Conservation (phyloP, 2,113 vertebrate species). For the Albula goreensis region DNA sequence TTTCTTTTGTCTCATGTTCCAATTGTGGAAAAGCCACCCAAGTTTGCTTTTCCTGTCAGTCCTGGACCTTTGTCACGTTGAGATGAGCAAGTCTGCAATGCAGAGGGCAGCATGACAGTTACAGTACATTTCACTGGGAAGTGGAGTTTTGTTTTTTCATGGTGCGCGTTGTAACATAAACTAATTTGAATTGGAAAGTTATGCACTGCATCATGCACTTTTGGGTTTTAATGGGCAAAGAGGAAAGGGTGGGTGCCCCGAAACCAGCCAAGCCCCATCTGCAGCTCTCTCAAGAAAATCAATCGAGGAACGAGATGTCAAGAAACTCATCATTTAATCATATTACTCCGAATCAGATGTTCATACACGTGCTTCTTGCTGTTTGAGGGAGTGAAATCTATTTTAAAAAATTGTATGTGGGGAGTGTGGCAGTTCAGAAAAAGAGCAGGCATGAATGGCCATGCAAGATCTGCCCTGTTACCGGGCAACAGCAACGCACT, state of each 20-base stretch:
- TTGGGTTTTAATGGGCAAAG: background rate
- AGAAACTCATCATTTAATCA: constrained; percentile 64
- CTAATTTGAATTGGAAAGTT: background rate
- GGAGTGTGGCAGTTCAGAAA: background rate
- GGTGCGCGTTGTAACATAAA: no score
- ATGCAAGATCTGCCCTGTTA: background rate
- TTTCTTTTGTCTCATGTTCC: background rate
- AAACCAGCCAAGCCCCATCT: background rate
- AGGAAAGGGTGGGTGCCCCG: background rate
- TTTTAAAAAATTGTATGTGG: constrained; percentile 14
- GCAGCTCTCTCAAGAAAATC: background rate
- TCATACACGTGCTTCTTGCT: constrained; percentile 23
- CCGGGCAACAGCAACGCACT: background rate
- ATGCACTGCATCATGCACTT: background rate
- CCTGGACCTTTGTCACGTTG: background rate
- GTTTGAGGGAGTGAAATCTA: constrained; percentile 23
- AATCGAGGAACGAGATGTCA: constrained; percentile 45
- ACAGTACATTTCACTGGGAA: background rate
- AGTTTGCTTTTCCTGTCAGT: background rate
- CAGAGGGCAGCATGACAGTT: no score
- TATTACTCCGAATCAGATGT: constrained; percentile 50
- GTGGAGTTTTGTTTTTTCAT: background rate
- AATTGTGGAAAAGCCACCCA: background rate
- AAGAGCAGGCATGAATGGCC: background rate
- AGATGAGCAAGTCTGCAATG: no score